Base-by-base conservation (phyloP, 1,140 invertebrate species). In the Macrobrachium nipponense region DNA sequence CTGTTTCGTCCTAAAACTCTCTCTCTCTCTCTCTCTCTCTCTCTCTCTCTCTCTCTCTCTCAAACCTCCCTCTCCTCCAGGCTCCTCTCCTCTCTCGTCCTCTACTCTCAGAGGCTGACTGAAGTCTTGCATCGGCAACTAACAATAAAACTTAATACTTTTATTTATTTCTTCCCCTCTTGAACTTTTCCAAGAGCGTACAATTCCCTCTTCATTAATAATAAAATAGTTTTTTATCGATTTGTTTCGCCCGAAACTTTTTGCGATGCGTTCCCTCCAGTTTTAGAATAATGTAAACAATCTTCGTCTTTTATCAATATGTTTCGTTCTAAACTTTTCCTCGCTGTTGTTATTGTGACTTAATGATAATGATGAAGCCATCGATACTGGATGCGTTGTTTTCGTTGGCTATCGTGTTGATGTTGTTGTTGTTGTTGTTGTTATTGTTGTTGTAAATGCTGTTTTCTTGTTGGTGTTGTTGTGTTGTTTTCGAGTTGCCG, bases 141-240 rank as follows among this genome's bases (percentile, higher is more conserved):
- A 4, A 36, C 27, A 36, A 36, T 36, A 36, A 36, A 36, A 36
- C 15, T n/a, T 62, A n/a, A n/a, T 62, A 15, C 15, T 15, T 62
- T 62, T 62, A 62, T 62, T 62, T 62, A 62, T 62, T n/a, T 62
- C 61, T 62, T 62, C n/a, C 27, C 58, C 72, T 73, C 27, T 73
- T 36, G 27, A 36, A 36, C 27, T 36, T 36, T 36, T 36, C 27
- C 1, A 36, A 36, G 27, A 36, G 27, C 27, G 4, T 36, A 2
- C 27, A 36, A 36, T 36, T 36, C 27, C 27, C 27, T 36, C 27
- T 36, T 36, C 27, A 36, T 36, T 4, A 36, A 36, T 36, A 36
- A 36, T 36, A 36, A 36, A 36, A 36, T 36, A 36, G 27, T 36
- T 36, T 36, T 1, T 36, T 36, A 36, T 36, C 27, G 27, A 36